Percentiles rank a stretch among this genome's conserved stretches.
Evolutionary conservation across 2,797 vertebrate species (phyloP).

Genomic region (Myiotriccus ornatus): DNA sequence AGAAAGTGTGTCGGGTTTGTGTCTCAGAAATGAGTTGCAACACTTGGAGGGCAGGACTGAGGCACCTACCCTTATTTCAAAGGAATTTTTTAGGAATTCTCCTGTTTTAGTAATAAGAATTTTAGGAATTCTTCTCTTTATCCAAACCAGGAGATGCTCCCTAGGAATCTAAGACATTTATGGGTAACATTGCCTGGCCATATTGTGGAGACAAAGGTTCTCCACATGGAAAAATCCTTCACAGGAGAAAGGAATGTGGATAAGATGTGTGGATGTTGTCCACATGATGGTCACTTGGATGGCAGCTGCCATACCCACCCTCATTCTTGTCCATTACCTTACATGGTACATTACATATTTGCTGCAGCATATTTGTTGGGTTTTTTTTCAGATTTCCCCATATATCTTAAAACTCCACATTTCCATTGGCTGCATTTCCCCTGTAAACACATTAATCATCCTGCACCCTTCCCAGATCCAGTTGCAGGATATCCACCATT

Average conservation of each 20-base stretch:
- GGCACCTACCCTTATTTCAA: neutral
- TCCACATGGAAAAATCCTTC: rapidly evolving
- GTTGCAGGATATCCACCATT: neutral
- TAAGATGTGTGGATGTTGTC: rapidly evolving
- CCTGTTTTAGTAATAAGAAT: neutral
- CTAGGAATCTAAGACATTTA: neutral
- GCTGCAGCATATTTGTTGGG: neutral
- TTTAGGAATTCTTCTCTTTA: neutral
- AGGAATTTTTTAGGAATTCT: neutral
- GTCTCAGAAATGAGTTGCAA: neutral
- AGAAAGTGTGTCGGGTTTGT: neutral
- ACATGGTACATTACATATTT: neutral
- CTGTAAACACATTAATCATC: conserved; percentile 66
- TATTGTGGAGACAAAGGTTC: rapidly evolving
- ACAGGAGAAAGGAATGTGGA: neutral
- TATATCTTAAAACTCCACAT: neutral
- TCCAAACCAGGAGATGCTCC: neutral
- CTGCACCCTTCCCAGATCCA: neutral
- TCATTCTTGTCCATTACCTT: neutral
- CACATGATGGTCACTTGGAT: neutral
- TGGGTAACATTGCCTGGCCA: rapidly evolving
- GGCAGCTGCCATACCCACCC: neutral
- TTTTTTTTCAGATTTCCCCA: neutral
- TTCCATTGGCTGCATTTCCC: conserved; percentile 35
- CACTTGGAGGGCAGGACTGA: rapidly evolving